phyloP scores from a whole-genome alignment of 1,140 invertebrate species.

The Zaprionus davidi region DNA sequence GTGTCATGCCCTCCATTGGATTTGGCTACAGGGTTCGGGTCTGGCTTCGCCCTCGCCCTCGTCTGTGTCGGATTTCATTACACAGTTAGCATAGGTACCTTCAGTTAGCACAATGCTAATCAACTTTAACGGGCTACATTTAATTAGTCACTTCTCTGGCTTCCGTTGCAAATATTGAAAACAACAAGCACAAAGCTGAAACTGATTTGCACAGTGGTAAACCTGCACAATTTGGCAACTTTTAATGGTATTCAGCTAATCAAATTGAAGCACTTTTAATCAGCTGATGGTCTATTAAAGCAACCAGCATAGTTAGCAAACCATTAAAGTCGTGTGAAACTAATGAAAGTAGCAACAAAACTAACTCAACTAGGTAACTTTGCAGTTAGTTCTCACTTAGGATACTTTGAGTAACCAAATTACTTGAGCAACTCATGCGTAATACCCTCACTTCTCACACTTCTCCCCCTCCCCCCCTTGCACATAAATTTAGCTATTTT shows the following conservation, averaged over 20 bases:
- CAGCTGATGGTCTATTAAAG: not conserved
- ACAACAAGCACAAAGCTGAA: slow-evolving; percentile 5
- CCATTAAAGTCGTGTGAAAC: not conserved
- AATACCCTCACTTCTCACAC: not conserved
- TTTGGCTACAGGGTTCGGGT: slow-evolving; percentile 43
- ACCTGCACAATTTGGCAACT: not conserved
- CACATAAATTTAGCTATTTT: slow-evolving; percentile 1
- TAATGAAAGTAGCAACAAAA: not conserved
- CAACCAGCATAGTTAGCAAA: not conserved
- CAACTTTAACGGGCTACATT: slow-evolving; percentile 79
- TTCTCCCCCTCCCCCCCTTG: too few species aligned
- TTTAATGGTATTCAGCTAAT: not conserved
- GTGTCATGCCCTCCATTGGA: slow-evolving; percentile 61
- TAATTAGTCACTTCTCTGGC: slow-evolving; percentile 80
- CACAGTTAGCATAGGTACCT: slow-evolving; percentile 21
- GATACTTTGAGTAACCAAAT: not conserved
- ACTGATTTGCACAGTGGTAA: not conserved
- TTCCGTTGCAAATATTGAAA: slow-evolving; percentile 59
- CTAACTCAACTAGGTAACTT: not conserved
- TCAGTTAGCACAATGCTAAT: slow-evolving; percentile 56
- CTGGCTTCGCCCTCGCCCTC: slow-evolving; percentile 29
- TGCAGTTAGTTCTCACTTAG: not conserved
- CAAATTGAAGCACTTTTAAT: slow-evolving; percentile 5
- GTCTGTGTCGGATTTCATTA: slow-evolving; percentile 68
- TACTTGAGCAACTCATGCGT: not conserved